These are phyloP conservation scores for Amniataba percoides DNA, from an alignment of 2,797 vertebrate species.

Conservation along the genomic window DNA sequence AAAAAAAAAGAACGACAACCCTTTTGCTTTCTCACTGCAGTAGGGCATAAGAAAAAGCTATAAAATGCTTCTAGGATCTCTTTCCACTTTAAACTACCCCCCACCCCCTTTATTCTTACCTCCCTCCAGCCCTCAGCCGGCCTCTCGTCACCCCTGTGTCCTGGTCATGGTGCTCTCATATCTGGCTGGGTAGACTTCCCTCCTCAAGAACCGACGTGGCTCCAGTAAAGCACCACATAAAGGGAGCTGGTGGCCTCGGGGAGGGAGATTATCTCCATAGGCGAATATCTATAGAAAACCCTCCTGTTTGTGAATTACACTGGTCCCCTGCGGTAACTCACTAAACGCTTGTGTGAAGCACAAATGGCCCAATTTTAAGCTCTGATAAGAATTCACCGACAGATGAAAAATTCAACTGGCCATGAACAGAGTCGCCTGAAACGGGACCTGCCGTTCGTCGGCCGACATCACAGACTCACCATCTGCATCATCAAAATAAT, in stretches of 20 bases:
- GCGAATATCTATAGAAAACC: conserved; percentile 34
- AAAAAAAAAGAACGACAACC: conserved; percentile 65
- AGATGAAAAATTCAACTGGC: conserved; percentile 27
- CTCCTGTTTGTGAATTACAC: conserved; percentile 56
- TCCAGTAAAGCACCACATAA: conserved; percentile 66
- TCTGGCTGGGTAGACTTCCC: conserved; percentile 54
- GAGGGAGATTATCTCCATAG: conserved; percentile 54
- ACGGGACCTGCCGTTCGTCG: conserved; percentile 15
- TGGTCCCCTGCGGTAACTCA: conserved; percentile 35
- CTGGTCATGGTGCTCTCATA: conserved; percentile 67
- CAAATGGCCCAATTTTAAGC: conserved; percentile 53
- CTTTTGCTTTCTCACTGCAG: conserved; percentile 66
- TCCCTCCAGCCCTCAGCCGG: conserved; percentile 22
- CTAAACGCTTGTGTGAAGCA: conserved; percentile 49
- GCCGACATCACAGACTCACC: conserved; percentile 24
- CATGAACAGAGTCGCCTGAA: conserved; percentile 24
- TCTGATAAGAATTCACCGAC: conserved; percentile 59
- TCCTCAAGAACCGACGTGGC: conserved; percentile 50
- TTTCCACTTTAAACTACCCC: conserved; percentile 73
- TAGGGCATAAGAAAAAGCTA: conserved; percentile 81
- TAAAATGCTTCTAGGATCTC: conserved; percentile 78
- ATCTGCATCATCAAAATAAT: not conserved
- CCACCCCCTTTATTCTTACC: conserved; percentile 34
- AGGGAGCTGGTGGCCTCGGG: conserved; percentile 45
- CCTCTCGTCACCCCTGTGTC: conserved; percentile 67